These are phyloP conservation scores for Lepidurus couesii DNA, from an alignment of 1,140 invertebrate species.

Conservation along the genomic window DNA sequence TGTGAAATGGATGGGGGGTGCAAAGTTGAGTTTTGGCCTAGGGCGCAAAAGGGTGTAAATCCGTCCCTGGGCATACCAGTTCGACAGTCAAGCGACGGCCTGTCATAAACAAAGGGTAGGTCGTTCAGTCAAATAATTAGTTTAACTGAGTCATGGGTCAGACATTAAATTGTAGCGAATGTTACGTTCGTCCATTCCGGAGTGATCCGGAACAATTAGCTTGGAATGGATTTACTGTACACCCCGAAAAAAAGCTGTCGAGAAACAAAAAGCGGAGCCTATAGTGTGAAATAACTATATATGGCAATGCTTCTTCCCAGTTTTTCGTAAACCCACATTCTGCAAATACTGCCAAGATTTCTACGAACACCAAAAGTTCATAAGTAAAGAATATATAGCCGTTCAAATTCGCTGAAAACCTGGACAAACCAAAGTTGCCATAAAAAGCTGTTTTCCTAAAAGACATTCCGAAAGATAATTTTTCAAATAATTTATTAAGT, in stretches of 20 bases:
- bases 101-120: too few relatives aligned
- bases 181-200: too few relatives aligned
- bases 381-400: slow-evolving; percentile 33
- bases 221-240: neutral
- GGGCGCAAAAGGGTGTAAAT: too few relatives aligned
- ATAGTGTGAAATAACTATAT: neutral
- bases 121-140: too few relatives aligned
- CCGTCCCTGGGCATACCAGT: too few relatives aligned
- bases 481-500: too few relatives aligned
- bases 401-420: slow-evolving; percentile 29
- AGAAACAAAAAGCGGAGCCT: neutral
- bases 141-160: too few relatives aligned
- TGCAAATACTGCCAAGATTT: slow-evolving; percentile 32
- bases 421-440: slow-evolving; percentile 32
- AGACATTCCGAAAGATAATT: neutral
- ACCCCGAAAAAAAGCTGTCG: neutral
- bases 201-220: neutral
- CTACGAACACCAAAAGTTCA: slow-evolving; percentile 34
- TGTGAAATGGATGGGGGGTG: too few relatives aligned
- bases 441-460: slow-evolving; percentile 29
- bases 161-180: too few relatives aligned
- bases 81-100: too few relatives aligned
- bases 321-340: slow-evolving; percentile 29
- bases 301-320: slow-evolving; percentile 31
- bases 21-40: too few relatives aligned